Evolutionary conservation across 2,888 invertebrate species (phyloP), one percentile per base, ranked within the genome.

Genomic region (Branchellion lobata): DNA sequence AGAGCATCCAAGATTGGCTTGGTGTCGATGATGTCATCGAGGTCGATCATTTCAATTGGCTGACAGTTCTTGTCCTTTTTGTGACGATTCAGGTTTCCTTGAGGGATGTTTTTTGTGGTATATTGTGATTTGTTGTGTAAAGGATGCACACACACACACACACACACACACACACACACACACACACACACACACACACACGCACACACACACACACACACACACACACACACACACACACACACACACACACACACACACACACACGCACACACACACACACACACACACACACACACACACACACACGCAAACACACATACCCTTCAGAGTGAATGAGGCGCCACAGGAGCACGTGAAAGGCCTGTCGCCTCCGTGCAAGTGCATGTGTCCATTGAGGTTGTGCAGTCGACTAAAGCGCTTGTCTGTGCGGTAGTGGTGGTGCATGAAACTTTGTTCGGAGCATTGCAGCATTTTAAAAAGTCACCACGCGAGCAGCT

Each of bases 251-350:
- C n/a, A n/a, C n/a, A n/a, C n/a, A n/a, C n/a, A n/a, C n/a, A n/a
- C n/a, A n/a, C n/a, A n/a, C n/a, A n/a, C n/a, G n/a, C n/a, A n/a
- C n/a, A n/a, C n/a, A n/a, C n/a, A n/a, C n/a, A n/a, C n/a, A n/a
- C n/a, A n/a, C n/a, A n/a, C n/a, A n/a, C n/a, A n/a, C n/a, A n/a
- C n/a, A n/a, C n/a, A n/a, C n/a, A n/a, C n/a, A n/a, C n/a, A n/a
- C n/a, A n/a, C n/a, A n/a, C n/a, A n/a, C n/a, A n/a, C n/a, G n/a
- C n/a, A n/a, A n/a, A n/a, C n/a, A n/a, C n/a, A n/a, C n/a, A n/a
- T n/a, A 85, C 88, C 88, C 86, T 87, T 87, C 3, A 88, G 84
- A 18, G 88, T 88, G 82, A 88, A 88, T 1, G 87, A 85, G 77
- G 86, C 86, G 24, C 87, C 87, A 84, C 88, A 88, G 79, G 86